Base-by-base conservation (phyloP, 92 coral and sea anemone genomes). In the Bergia sp. region DNA sequence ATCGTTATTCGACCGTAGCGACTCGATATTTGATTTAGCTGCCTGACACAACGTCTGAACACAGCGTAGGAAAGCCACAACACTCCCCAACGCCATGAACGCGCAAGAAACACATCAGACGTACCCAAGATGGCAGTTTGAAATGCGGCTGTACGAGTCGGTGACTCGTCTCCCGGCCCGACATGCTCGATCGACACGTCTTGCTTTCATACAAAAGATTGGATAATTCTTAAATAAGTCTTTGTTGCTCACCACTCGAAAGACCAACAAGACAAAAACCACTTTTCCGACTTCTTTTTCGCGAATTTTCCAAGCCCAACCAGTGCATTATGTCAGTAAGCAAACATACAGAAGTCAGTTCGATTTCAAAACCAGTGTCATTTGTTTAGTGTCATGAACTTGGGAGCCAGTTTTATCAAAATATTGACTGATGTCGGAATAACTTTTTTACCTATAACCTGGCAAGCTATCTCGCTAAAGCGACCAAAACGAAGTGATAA, bases 291-390 rank as follows among this genome's bases (percentile, higher is more conserved):
- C 38, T 84, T 72, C 75, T 44, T 37, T 67, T 23, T 36, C 67
- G 58, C 71, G 57, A 10, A 72, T 43, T 45, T 39, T 69, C 45
- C 43, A 18, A 44, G 29, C 77, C 41, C 37, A 21, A 50, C 37
- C 21, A 29, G 64, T 6, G 13, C 64, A 73, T 44, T 44, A 57
- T 15, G 42, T 71, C 45, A 29, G 67, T 23, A 45, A 72, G 57
- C 79, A 71, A 71, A 69, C 87, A 69, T 41, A 69, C 67, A 84
- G 79, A 84, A 84, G 87, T 84, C 87, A 84, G 87, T 84, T 84
- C 87, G 79, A 71, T 84, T 84, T 82, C 77, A 72, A 43, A 84
- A 71, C 61, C 67, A 84, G 79, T 45, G 87, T 69, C 45, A 73
- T 45, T 84, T 73, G 45, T 55, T 84, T 44, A 44, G 29, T 11